Conservation (phyloP, 2,797 vertebrate species). For the Periparus ater region DNA sequence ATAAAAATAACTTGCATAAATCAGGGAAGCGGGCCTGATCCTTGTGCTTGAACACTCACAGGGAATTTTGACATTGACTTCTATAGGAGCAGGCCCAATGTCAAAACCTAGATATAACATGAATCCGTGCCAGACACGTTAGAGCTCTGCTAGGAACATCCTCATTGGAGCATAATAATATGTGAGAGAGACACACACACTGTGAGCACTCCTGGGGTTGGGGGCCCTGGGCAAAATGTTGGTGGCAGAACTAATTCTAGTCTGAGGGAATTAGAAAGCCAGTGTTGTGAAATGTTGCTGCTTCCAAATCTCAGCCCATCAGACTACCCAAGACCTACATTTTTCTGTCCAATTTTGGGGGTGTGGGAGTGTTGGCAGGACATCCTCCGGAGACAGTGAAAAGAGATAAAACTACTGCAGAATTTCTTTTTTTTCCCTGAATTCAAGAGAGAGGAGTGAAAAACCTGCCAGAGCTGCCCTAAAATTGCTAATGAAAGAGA, state of each 20-base stretch:
- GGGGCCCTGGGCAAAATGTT: slow-evolving; percentile 65
- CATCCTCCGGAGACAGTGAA: slow-evolving; percentile 41
- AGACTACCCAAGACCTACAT: slow-evolving; percentile 46
- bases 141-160: slow-evolving; percentile 61
- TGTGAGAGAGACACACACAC: slow-evolving; percentile 43
- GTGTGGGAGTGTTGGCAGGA: slow-evolving; percentile 51
- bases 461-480: slow-evolving; percentile 55
- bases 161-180: slow-evolving; percentile 71
- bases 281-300: slow-evolving; percentile 47
- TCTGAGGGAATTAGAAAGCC: slow-evolving; percentile 66
- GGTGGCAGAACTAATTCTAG: slow-evolving; percentile 52
- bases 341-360: slow-evolving; percentile 54
- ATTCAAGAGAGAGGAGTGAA: slow-evolving; percentile 60
- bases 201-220: slow-evolving; percentile 68
- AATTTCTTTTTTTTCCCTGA: background rate
- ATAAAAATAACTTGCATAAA: slow-evolving; percentile 64
- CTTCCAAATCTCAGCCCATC: slow-evolving; percentile 52
- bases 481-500: slow-evolving; percentile 69
- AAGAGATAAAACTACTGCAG: slow-evolving; percentile 22
- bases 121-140: slow-evolving; percentile 67
- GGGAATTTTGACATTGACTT: slow-evolving; percentile 67
- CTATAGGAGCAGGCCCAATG: slow-evolving; percentile 53
- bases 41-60: background rate
- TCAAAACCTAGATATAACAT: slow-evolving; percentile 68
- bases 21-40: slow-evolving; percentile 20